Percentiles rank a stretch among this genome's conserved stretches.
These are phyloP conservation scores for Gymnosoma rotundatum DNA, from an alignment of 2,888 invertebrate species.

Conservation along the genomic window DNA sequence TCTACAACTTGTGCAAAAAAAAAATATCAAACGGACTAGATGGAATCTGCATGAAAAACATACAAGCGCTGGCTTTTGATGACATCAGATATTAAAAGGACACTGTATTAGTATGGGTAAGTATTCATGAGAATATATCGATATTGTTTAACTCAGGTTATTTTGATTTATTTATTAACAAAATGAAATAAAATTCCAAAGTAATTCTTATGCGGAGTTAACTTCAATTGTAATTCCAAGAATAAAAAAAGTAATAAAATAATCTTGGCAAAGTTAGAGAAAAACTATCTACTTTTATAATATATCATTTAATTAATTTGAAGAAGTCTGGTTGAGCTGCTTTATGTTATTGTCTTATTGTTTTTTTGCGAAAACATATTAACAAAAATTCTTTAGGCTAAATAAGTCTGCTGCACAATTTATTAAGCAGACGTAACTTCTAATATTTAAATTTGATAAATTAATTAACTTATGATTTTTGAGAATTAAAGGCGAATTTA, in stretches of 20 bases:
- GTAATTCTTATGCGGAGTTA: background rate
- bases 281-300: background rate
- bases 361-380: background rate
- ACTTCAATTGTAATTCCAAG: background rate
- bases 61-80: constrained; percentile 19
- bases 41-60: background rate
- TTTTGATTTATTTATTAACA: constrained; percentile 48
- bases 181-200: background rate
- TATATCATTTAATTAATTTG: constrained; percentile 33
- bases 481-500: no score
- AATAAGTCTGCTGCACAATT: no score
- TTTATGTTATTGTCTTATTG: background rate
- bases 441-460: no score
- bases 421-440: no score
- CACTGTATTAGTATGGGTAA: background rate
- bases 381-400: background rate
- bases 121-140: background rate
- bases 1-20: constrained; percentile 29
- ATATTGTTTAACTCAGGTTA: constrained; percentile 7
- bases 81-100: constrained; percentile 31
- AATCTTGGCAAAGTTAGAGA: no score
- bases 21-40: constrained; percentile 17
- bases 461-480: no score
- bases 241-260: no score
- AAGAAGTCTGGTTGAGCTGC: background rate